Evolutionary conservation across 2,888 invertebrate species (phyloP).

Genomic region (Frankliniella fusca): DNA sequence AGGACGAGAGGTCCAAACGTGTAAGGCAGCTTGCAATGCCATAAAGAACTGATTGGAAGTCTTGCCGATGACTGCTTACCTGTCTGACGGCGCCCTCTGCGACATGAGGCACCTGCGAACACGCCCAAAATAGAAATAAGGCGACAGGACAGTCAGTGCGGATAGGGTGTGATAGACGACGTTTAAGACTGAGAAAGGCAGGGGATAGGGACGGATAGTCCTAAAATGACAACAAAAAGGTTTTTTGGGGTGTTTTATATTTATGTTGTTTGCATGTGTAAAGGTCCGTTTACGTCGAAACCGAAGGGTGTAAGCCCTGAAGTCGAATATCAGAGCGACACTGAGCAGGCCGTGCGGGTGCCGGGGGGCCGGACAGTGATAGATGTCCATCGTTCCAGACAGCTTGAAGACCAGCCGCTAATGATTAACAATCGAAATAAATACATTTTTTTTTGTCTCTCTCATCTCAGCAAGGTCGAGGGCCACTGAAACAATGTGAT

Average conservation of each 20-base stretch:
- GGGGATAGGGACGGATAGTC: too few species aligned
- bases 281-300: neutral
- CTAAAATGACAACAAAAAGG: too few species aligned
- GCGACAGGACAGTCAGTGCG: too few species aligned
- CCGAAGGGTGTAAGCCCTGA: neutral
- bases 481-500: neutral
- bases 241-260: too few species aligned
- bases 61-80: constrained; percentile 39
- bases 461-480: neutral
- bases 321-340: neutral
- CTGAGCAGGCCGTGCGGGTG: neutral
- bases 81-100: constrained; percentile 42
- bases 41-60: too few species aligned
- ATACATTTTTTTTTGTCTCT: neutral
- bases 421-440: neutral
- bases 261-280: too few species aligned
- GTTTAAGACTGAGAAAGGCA: too few species aligned
- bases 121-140: constrained; percentile 35
- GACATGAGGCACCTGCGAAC: constrained; percentile 44
- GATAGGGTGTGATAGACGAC: too few species aligned
- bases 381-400: neutral
- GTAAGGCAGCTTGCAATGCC: too few species aligned
- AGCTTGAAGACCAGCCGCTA: neutral
- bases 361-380: neutral
- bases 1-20: too few species aligned